Conservation (phyloP, 1,140 invertebrate species). For the Zaprionus kolodkinae region DNA sequence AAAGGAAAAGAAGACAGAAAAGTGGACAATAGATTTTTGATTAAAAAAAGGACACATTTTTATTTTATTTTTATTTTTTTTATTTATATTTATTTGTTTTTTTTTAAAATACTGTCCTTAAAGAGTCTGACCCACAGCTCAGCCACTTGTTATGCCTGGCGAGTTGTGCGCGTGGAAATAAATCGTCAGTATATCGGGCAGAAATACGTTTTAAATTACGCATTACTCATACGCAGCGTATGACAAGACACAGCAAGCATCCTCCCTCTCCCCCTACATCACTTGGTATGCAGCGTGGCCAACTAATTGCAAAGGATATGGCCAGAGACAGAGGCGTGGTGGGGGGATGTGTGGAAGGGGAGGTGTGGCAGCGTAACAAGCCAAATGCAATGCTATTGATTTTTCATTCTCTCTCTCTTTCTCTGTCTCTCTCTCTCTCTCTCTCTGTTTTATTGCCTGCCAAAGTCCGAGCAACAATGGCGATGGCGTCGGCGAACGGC, state of each 20-base stretch:
- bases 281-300: slow-evolving; percentile 69
- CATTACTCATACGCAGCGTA: slow-evolving; percentile 80
- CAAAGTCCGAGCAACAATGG: slow-evolving; percentile 55
- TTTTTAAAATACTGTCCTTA: no score
- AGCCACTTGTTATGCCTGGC: slow-evolving; percentile 18
- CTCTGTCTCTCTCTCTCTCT: no score
- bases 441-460: slow-evolving; percentile 64
- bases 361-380: not conserved
- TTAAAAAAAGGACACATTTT: no score
- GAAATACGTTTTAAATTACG: slow-evolving; percentile 81
- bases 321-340: not conserved
- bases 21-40: no score
- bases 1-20: no score
- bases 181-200: slow-evolving; percentile 77
- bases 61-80: no score
- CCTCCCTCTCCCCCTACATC: not conserved
- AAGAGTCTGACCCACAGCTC: slow-evolving; percentile 14
- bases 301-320: slow-evolving; percentile 49
- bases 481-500: slow-evolving; percentile 25
- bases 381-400: slow-evolving; percentile 80
- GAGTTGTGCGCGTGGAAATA: slow-evolving; percentile 40
- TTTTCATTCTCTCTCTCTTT: slow-evolving; percentile 59
- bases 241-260: slow-evolving; percentile 44
- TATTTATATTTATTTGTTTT: no score
- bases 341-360: not conserved